Base-by-base conservation (phyloP, 2,888 invertebrate species). In the Stictocephala bisonia region DNA sequence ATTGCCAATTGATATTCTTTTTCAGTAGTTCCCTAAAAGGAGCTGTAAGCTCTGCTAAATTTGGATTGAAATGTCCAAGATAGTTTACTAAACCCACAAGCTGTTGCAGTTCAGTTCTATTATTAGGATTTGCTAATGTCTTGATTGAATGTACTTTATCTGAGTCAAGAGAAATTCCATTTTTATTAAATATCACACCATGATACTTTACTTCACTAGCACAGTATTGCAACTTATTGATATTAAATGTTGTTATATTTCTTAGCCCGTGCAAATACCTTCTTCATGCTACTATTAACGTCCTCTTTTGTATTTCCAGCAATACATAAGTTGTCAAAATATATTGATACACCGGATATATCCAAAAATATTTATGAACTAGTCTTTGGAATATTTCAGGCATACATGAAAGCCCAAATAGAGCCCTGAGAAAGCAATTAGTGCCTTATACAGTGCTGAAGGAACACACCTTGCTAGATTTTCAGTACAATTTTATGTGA, bases 291-390 rank as follows among this genome's bases (percentile, higher is more conserved):
- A 15, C 2, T 29, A n/a, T 56, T 18, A n/a, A 29, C 31, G n/a
- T 56, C 56, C 18, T 56, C 31, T 29, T 56, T 56, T 27, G 56
- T 56, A 29, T 56, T 13, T 56, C 29, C 31, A 70, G 50, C 64
- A 51, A 67, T 68, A 53, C 51, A 73, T 18, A 73, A 44, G 53
- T 58, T 56, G 41, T 68, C 58, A 73, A 73, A 73, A 56, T 56
- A 53, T 44, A 72, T 51, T 51, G 66, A 67, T n/a, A 51, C 35
- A 50, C 18, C 66, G 6, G 31, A 51, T 9, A 71, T 60, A 26
- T 64, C 60, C n/a, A 41, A 40, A 41, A 41, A 58, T n/a, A 40
- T 56, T 58, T 58, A 15, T 56, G 18, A n/a, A 13, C 11, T 29
- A 15, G 27, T 15, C 18, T 56, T 40, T 70, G 50, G 31, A 70